Evolutionary conservation across 2,888 invertebrate species (phyloP).

Genomic region (Drosophila testacea): DNA sequence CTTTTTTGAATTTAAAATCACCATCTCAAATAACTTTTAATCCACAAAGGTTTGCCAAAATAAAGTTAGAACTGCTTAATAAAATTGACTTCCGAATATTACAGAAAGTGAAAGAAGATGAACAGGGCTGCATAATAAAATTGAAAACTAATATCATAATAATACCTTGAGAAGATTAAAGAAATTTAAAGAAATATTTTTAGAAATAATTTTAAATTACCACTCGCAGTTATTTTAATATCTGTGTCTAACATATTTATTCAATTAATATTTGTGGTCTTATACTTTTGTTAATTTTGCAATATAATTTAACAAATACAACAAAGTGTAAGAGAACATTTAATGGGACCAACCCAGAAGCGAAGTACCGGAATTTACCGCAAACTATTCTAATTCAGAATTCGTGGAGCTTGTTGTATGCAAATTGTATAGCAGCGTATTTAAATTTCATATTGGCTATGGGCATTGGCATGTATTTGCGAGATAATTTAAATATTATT

Average conservation of each 20-base stretch:
- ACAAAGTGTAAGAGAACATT: neutral
- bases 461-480: conserved; percentile 18
- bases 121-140: too few species aligned
- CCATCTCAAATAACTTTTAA: too few species aligned
- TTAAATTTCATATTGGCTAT: conserved; percentile 38
- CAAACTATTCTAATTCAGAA: conserved; percentile 29
- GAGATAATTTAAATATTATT: conserved; percentile 59
- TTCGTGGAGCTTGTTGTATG: conserved; percentile 18
- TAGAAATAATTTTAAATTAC: too few species aligned
- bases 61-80: too few species aligned
- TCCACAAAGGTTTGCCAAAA: too few species aligned
- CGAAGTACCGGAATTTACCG: neutral
- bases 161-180: too few species aligned
- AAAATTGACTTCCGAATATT: too few species aligned
- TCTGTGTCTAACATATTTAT: neutral
- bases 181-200: too few species aligned
- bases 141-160: too few species aligned
- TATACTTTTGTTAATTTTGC: neutral
- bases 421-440: conserved; percentile 33
- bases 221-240: neutral
- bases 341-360: neutral
- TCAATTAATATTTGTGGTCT: neutral
- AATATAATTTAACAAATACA: neutral
- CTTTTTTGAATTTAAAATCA: too few species aligned
- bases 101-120: too few species aligned